Evolutionary conservation across 2,888 invertebrate species (phyloP).

Genomic region (Augiades crinisus): DNA sequence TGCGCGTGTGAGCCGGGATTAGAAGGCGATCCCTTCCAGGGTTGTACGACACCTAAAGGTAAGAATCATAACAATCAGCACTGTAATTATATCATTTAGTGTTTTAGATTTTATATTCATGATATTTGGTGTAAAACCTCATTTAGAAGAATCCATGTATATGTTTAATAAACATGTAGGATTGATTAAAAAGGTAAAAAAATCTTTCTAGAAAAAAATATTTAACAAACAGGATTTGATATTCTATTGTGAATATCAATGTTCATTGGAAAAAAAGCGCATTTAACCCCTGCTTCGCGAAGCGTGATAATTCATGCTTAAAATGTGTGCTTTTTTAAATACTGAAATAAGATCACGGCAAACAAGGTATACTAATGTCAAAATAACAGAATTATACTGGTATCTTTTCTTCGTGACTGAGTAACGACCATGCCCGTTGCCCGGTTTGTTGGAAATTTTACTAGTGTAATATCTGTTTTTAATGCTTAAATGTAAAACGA

Average conservation of each 20-base stretch:
- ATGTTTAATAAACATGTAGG: constrained; percentile 14
- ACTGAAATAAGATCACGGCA: constrained; percentile 61
- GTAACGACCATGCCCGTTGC: constrained; percentile 72
- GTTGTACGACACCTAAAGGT: constrained; percentile 71
- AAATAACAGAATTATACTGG: constrained; percentile 52
- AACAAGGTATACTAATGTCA: constrained; percentile 70
- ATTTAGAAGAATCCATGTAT: constrained; percentile 8
- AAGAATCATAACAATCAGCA: constrained; percentile 33
- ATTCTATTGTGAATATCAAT: no score
- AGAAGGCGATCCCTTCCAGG: constrained; percentile 84
- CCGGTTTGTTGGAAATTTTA: constrained; percentile 51
- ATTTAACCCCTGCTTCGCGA: constrained; percentile 75
- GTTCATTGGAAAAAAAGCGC: constrained; percentile 39
- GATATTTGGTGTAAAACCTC: not conserved
- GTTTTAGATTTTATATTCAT: constrained; percentile 13
- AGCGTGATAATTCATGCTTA: constrained; percentile 74
- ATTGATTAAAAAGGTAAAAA: constrained; percentile 20
- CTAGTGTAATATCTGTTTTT: constrained; percentile 53
- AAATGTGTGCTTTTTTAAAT: constrained; percentile 60
- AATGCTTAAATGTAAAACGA: constrained; percentile 57
- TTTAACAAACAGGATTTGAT: constrained; percentile 6
- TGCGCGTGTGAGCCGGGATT: constrained; percentile 83
- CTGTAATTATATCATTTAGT: constrained; percentile 14
- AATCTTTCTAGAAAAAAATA: constrained; percentile 12
- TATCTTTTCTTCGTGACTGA: constrained; percentile 54